Evolutionary conservation across 2,113 vertebrate genomes (phyloP).

Genomic region (Albula goreensis): DNA sequence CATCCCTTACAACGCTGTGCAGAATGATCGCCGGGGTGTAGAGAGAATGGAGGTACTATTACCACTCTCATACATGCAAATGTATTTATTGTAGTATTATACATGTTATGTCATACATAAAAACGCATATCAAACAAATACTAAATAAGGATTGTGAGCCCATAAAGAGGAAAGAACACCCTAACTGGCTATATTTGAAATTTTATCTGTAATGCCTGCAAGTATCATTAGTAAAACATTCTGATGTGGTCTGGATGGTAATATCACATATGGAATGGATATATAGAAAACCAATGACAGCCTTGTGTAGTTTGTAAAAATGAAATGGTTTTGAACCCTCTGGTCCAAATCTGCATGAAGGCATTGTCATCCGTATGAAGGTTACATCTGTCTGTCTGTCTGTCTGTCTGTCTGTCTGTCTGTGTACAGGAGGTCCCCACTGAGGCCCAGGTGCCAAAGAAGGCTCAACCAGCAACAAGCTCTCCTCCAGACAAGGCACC

Average conservation of each 20-base stretch:
- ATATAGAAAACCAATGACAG: neutral
- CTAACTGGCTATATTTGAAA: too few species aligned
- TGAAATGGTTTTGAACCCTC: too few species aligned
- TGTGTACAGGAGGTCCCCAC: conserved; percentile 71
- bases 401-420: conserved; percentile 31
- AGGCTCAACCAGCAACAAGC: conserved; percentile 35
- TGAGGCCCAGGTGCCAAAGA: conserved; percentile 51
- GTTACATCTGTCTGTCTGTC: neutral
- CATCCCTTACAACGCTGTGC: conserved; percentile 93
- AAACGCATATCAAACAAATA: too few species aligned
- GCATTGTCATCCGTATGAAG: neutral
- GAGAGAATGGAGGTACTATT: conserved; percentile 77
- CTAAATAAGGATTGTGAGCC: too few species aligned
- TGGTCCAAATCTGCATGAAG: too few species aligned
- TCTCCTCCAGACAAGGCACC: conserved; percentile 34
- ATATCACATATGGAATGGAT: neutral
- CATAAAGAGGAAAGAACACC: too few species aligned
- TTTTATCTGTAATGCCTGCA: neutral
- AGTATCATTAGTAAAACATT: too few species aligned
- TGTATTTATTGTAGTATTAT: too few species aligned
- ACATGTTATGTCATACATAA: too few species aligned
- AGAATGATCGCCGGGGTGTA: conserved; percentile 91
- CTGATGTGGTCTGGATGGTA: neutral
- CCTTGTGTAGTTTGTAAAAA: too few species aligned
- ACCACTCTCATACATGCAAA: neutral